Evolutionary conservation across 2,113 vertebrate genomes (phyloP).

Genomic region (Dicaeum eximium): DNA sequence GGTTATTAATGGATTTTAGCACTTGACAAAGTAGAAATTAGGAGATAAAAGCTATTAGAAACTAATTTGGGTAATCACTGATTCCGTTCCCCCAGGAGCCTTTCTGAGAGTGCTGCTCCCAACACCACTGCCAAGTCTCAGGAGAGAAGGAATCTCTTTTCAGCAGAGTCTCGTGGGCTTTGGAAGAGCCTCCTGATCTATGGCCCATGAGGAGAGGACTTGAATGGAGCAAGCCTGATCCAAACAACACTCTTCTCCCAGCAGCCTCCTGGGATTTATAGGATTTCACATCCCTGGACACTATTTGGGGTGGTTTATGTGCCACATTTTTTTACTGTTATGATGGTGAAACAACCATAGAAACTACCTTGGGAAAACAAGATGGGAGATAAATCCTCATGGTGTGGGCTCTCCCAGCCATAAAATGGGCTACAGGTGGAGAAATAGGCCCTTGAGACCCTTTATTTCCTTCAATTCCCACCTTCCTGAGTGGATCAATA

Average conservation of each 20-base stretch:
- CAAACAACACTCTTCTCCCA: background rate
- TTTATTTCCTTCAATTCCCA: background rate
- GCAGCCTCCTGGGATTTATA: background rate
- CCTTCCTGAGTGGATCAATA: background rate
- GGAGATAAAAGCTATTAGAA: conserved; percentile 65
- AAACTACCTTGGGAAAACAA: conserved; percentile 3
- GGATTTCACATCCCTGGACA: background rate
- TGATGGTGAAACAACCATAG: background rate
- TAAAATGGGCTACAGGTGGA: background rate
- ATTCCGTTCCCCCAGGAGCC: conserved; percentile 26
- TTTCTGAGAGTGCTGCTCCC: background rate
- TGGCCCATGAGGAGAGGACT: background rate
- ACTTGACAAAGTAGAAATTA: conserved; percentile 60
- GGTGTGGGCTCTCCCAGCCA: rapidly evolving
- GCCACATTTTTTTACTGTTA: background rate
- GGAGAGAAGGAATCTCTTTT: background rate
- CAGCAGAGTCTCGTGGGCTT: background rate
- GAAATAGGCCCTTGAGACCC: background rate
- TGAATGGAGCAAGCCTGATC: background rate
- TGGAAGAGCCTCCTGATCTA: background rate
- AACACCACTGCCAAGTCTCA: background rate
- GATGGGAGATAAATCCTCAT: background rate
- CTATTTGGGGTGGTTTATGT: background rate
- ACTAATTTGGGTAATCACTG: conserved; percentile 62
- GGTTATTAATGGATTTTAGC: conserved; percentile 66